phyloP scores from a whole-genome alignment of 1,140 invertebrate genomes.

The Nautilus pompilius region DNA sequence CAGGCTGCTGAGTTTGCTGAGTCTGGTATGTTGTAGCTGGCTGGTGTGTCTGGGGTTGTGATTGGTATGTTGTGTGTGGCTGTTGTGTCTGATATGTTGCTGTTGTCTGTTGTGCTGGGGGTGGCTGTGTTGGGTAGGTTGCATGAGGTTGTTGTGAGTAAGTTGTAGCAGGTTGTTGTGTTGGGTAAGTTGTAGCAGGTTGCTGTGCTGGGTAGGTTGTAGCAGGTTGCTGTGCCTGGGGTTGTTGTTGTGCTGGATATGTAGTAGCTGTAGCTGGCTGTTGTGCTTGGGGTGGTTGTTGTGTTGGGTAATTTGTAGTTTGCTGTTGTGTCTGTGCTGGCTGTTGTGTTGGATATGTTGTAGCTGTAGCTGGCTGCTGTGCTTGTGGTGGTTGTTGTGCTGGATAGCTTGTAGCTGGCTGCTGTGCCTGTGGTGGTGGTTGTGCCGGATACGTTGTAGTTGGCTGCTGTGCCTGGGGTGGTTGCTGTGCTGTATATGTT shows the following conservation, averaged over 20 bases:
- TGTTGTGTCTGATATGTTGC: not conserved
- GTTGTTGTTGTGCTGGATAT: not conserved
- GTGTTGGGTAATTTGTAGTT: not conserved
- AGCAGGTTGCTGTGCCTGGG: not conserved
- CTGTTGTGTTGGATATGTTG: not conserved
- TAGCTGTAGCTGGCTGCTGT: not conserved
- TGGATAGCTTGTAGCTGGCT: not conserved
- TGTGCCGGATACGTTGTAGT: not conserved
- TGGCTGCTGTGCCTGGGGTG: not conserved
- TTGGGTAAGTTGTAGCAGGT: not conserved
- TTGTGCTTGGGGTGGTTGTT: no score
- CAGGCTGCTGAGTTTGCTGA: not conserved
- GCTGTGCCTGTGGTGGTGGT: not conserved
- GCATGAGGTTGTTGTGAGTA: not conserved
- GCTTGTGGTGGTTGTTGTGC: no score
- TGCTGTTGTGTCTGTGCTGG: not conserved
- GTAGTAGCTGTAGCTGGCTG: not conserved
- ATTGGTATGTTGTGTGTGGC: not conserved
- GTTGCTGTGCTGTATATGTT: no score
- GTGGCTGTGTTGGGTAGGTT: not conserved
- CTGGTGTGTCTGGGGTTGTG: not conserved
- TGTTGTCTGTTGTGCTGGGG: not conserved
- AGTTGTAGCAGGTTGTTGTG: not conserved
- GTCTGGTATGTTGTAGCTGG: not conserved
- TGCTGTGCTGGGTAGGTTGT: not conserved